A percentile compares a stretch with the other conserved stretches of the same genome.
phyloP scores from a whole-genome alignment of 2,113 vertebrate genomes.

The Oreochromis niloticus region DNA sequence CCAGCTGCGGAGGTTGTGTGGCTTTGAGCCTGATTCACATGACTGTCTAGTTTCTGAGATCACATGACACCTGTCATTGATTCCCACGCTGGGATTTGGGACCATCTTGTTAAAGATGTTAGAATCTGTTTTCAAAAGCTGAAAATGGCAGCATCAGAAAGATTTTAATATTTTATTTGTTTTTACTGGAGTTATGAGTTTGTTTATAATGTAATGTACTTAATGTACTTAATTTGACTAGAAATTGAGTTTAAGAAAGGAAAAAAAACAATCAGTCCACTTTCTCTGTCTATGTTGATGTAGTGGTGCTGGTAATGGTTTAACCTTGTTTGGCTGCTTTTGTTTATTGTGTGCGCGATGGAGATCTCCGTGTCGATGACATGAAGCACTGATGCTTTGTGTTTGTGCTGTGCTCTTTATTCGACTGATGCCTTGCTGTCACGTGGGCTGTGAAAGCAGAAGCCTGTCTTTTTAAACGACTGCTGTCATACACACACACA shows the following conservation, averaged over 20 bases:
- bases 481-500: background rate
- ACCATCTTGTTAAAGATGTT: background rate
- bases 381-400: background rate
- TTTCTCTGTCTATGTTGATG: background rate
- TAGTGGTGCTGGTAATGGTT: background rate
- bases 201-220: background rate
- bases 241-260: background rate
- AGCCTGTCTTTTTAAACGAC: background rate
- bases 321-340: background rate
- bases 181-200: background rate
- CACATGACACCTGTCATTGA: background rate
- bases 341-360: background rate
- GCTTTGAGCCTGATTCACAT: background rate
- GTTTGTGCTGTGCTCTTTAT: slow-evolving; percentile 4
- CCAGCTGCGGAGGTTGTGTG: background rate
- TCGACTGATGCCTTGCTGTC: background rate
- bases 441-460: background rate
- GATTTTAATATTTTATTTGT: background rate
- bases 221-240: background rate
- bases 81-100: background rate
- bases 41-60: background rate
- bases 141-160: background rate
- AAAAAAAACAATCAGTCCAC: background rate
- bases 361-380: background rate
- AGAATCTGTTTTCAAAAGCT: background rate